These are phyloP conservation scores for Chiridota heheva DNA, from an alignment of 35 echinoderm and acorn worm genomes.

Conservation along the genomic window DNA sequence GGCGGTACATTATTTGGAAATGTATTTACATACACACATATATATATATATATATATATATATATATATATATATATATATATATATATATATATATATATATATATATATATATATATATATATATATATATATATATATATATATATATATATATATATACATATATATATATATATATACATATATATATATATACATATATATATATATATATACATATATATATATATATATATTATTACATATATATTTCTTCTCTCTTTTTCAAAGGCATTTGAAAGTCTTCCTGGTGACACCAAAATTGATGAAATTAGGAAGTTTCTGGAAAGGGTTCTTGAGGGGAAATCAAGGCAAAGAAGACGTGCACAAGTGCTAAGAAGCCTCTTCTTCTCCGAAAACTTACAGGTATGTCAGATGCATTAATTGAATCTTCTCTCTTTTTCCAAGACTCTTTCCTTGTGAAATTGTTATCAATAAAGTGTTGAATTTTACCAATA, in stretches of 20 bases:
- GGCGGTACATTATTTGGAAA: not conserved
- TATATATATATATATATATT: not conserved
- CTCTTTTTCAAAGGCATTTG: constrained; percentile 68
- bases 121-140: not conserved
- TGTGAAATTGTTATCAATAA: too few species aligned
- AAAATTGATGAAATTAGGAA: constrained; percentile 58
- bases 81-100: not conserved
- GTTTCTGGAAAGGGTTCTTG: constrained; percentile 86
- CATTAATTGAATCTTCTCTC: not conserved
- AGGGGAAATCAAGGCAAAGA: constrained; percentile 73
- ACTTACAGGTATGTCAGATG: constrained; percentile 97
- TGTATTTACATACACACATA: constrained; percentile 2
- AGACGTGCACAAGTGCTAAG: constrained; percentile 77
- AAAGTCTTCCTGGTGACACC: constrained; percentile 76
- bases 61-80: not conserved
- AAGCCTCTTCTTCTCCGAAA: constrained; percentile 91
- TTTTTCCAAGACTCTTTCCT: too few species aligned
- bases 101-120: not conserved
- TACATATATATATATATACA: not conserved
- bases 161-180: not conserved
- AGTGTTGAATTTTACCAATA: too few species aligned
- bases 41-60: not conserved
- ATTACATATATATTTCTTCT: not conserved
- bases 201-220: not conserved
- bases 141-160: not conserved